These are phyloP conservation scores for Elymnias hypermnestra DNA, from an alignment of 1,140 invertebrate species.

Conservation along the genomic window DNA sequence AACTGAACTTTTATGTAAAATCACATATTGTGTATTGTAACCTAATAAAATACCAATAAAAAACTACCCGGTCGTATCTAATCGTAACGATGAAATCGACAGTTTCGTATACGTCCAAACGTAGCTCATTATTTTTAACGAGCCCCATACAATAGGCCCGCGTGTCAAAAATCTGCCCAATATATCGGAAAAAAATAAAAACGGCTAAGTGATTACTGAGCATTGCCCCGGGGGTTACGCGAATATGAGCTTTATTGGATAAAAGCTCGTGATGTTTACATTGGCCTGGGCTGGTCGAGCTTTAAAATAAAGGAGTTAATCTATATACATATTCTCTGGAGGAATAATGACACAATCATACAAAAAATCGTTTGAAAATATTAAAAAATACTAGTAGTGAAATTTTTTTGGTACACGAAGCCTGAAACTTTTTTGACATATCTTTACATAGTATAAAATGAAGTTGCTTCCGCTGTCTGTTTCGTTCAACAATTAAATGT, in stretches of 20 bases:
- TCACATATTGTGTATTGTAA: too few relatives aligned
- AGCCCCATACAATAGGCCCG: conserved; percentile 32
- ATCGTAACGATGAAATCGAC: conserved; percentile 11
- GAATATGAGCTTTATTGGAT: conserved; percentile 10
- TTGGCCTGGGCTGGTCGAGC: background rate
- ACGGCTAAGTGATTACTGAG: conserved; percentile 45
- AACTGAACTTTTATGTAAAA: too few relatives aligned
- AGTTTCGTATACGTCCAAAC: conserved; percentile 16
- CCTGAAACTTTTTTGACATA: too few relatives aligned
- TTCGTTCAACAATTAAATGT: too few relatives aligned
- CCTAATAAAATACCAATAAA: background rate
- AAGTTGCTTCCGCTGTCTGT: too few relatives aligned
- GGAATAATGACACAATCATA: too few relatives aligned
- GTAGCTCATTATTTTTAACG: conserved; percentile 67
- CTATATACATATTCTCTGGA: too few relatives aligned
- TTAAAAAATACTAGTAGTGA: too few relatives aligned
- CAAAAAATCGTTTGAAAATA: too few relatives aligned
- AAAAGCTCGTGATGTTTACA: background rate
- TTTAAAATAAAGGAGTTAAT: background rate
- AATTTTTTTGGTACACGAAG: too few relatives aligned
- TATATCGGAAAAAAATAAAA: conserved; percentile 52
- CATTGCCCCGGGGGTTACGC: conserved; percentile 27
- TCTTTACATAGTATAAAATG: too few relatives aligned
- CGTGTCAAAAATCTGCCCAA: conserved; percentile 56
- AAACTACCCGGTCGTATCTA: conserved; percentile 1